Evolutionary conservation across 2,888 invertebrate genomes (phyloP).

Genomic region (Phlogophora meticulosa): DNA sequence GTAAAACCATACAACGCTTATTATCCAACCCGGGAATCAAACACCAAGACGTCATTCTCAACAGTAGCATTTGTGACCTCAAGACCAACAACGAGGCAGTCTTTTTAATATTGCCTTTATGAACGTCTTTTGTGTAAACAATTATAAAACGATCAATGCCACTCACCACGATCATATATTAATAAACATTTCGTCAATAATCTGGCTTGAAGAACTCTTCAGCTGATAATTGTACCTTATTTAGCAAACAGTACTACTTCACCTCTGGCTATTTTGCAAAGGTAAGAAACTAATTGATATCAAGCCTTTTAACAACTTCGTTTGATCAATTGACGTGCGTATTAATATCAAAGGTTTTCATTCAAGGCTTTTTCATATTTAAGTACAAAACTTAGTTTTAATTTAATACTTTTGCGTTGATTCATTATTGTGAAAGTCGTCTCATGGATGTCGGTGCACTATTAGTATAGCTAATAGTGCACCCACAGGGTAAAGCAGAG

Average conservation of each 20-base stretch:
- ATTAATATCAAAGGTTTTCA: neutral
- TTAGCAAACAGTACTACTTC: neutral
- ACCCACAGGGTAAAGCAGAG: too few species aligned
- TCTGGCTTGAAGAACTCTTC: neutral
- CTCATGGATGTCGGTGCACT: too few species aligned
- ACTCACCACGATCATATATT: neutral
- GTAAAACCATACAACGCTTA: too few species aligned
- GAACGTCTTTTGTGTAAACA: slow-evolving; percentile 8
- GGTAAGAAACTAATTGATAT: neutral
- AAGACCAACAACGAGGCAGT: slow-evolving; percentile 1
- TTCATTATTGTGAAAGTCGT: too few species aligned
- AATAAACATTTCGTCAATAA: slow-evolving; percentile 5
- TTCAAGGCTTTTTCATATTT: slow-evolving; percentile 1
- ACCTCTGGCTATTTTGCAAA: slow-evolving; percentile 15
- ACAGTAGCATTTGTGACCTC: too few species aligned
- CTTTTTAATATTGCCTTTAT: slow-evolving; percentile 28
- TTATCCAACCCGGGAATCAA: too few species aligned
- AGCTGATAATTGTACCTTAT: slow-evolving; percentile 9
- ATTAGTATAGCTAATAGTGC: too few species aligned
- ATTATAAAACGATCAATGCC: slow-evolving; percentile 3
- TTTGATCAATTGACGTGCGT: neutral
- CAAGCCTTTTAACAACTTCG: neutral
- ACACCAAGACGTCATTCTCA: too few species aligned
- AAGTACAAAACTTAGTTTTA: neutral
- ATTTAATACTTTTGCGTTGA: too few species aligned